Conservation (phyloP, 37 sponge, comb jelly and placozoan species). For the Hormiphora californensis region DNA sequence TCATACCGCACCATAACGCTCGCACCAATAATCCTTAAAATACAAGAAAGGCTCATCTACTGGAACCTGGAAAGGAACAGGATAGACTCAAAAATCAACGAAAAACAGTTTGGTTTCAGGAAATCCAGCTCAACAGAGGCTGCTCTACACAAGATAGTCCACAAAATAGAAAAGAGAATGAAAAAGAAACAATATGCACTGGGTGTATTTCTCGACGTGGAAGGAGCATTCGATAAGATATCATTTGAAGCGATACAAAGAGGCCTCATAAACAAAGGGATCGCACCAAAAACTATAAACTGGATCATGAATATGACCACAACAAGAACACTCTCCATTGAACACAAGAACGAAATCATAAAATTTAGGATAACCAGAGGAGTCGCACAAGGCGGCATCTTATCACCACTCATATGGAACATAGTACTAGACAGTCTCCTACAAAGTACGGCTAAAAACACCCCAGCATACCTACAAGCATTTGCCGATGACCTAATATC, state of each 20-base stretch:
- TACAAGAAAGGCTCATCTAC: neutral
- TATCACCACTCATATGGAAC: conserved; percentile 35
- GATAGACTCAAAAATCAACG: neutral
- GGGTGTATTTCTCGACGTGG: neutral
- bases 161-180: neutral
- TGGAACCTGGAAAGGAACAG: conserved; percentile 3
- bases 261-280: neutral
- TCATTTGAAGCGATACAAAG: neutral
- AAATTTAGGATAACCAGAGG: too few relatives aligned
- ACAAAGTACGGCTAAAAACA: neutral
- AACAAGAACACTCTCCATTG: neutral
- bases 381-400: neutral
- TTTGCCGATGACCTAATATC: conserved; percentile 24
- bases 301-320: neutral
- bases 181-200: neutral
- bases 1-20: conserved; percentile 11
- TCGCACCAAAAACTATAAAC: neutral
- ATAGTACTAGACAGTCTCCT: conserved; percentile 23
- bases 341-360: too few relatives aligned
- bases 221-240: conserved; percentile 25
- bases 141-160: neutral
- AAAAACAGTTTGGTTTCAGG: neutral
- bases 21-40: neutral
- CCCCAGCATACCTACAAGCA: neutral
- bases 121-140: conserved; percentile 7